These are phyloP conservation scores for Crotalus viridis DNA, from an alignment of 2,113 vertebrate genomes.

Conservation along the genomic window DNA sequence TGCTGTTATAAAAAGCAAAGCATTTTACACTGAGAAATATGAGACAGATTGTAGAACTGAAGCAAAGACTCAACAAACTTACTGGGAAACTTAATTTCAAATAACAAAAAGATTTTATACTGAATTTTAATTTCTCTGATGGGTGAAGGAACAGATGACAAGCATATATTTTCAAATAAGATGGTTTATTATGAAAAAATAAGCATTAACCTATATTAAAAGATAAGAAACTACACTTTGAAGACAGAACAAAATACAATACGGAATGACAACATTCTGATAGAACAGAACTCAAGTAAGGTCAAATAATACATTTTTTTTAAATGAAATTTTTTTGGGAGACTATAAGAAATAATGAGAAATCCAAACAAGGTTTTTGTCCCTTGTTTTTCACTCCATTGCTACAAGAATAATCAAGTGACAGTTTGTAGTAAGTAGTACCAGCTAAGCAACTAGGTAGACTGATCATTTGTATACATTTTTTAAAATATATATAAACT, in stretches of 20 bases:
- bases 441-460: not conserved
- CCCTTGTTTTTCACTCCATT: not conserved
- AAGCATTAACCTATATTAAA: not conserved
- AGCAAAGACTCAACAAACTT: constrained; percentile 30
- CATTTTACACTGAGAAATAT: constrained; percentile 27
- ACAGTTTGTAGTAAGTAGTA: not conserved
- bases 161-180: not conserved
- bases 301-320: not conserved
- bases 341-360: not conserved
- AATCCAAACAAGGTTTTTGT: not conserved
- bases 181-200: not conserved
- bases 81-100: constrained; percentile 36
- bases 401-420: not conserved
- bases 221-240: not conserved
- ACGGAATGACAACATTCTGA: not conserved
- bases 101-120: constrained; percentile 23
- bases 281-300: not conserved
- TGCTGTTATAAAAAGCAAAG: constrained; percentile 39
- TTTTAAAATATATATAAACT: not conserved
- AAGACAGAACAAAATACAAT: not conserved
- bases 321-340: not conserved
- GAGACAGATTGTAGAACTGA: constrained; percentile 43
- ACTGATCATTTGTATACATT: not conserved
- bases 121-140: not conserved
- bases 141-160: not conserved